Evolutionary conservation across 1,140 invertebrate genomes (phyloP).

Genomic region (Mercenaria mercenaria): DNA sequence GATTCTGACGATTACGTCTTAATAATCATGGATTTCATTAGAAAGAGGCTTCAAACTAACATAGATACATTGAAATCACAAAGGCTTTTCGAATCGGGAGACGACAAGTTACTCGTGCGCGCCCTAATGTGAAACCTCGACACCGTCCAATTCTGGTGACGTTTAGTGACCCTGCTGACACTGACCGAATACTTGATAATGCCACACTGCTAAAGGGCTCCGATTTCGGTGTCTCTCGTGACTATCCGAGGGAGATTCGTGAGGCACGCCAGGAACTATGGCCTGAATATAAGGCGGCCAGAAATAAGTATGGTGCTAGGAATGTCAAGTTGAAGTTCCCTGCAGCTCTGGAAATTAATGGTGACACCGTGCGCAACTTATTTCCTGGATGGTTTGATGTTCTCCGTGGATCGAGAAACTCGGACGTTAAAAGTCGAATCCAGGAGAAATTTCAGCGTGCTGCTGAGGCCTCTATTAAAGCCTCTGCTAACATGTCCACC

Average conservation of each 20-base stretch:
- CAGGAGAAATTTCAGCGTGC: background rate
- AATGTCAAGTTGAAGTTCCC: slow-evolving; percentile 18
- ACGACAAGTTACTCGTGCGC: background rate
- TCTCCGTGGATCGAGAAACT: background rate
- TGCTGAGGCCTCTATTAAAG: background rate
- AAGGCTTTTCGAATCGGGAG: background rate
- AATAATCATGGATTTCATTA: background rate
- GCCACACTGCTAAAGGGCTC: background rate
- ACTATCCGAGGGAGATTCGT: slow-evolving; percentile 14
- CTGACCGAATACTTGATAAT: background rate
- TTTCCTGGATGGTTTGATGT: slow-evolving; percentile 11
- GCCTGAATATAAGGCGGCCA: slow-evolving; percentile 8
- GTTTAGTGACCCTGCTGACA: background rate
- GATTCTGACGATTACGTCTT: background rate
- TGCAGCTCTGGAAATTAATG: background rate
- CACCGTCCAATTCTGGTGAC: background rate
- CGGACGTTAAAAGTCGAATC: background rate
- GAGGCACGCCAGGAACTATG: slow-evolving; percentile 4
- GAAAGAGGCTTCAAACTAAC: background rate
- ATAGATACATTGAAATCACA: background rate
- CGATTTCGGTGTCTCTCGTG: background rate
- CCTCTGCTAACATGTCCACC: background rate
- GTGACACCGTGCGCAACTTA: background rate
- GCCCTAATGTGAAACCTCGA: background rate
- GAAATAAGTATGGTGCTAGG: background rate